phyloP scores from a whole-genome alignment of 2,113 vertebrate genomes.

The Corythornis cristatus region DNA sequence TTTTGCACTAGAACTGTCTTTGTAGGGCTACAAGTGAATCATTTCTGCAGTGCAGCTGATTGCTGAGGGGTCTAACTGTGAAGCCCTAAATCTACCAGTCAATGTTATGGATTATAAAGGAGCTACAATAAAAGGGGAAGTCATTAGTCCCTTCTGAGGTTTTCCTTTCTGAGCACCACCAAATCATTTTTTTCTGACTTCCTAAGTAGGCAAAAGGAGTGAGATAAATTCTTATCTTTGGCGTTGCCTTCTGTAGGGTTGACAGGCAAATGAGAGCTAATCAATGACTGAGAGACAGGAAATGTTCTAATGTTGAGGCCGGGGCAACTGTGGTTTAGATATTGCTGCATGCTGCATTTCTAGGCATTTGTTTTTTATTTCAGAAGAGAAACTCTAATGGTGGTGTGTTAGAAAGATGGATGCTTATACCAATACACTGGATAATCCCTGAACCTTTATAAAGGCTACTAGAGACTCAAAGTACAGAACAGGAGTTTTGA shows the following conservation, averaged over 20 bases:
- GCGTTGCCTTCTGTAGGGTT: background rate
- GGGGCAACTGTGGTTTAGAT: background rate
- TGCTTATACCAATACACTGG: background rate
- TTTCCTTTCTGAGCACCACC: constrained; percentile 9
- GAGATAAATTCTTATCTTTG: background rate
- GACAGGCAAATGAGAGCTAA: background rate
- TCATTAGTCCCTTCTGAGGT: background rate
- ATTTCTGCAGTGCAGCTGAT: background rate
- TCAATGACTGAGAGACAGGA: constrained; percentile 18
- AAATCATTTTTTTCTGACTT: background rate
- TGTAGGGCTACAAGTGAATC: background rate
- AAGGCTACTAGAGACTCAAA: background rate
- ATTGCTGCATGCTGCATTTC: background rate
- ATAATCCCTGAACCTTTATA: background rate
- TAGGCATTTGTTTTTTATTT: background rate
- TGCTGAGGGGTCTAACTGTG: background rate
- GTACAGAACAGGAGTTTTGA: background rate
- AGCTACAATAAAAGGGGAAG: background rate
- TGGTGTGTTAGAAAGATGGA: background rate
- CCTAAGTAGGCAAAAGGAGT: background rate
- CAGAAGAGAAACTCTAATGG: background rate
- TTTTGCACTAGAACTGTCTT: background rate
- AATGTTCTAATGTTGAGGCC: background rate
- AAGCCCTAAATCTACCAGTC: background rate
- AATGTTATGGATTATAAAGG: background rate